Conservation (phyloP, 2,888 invertebrate species). For the Cerastoderma edule region DNA sequence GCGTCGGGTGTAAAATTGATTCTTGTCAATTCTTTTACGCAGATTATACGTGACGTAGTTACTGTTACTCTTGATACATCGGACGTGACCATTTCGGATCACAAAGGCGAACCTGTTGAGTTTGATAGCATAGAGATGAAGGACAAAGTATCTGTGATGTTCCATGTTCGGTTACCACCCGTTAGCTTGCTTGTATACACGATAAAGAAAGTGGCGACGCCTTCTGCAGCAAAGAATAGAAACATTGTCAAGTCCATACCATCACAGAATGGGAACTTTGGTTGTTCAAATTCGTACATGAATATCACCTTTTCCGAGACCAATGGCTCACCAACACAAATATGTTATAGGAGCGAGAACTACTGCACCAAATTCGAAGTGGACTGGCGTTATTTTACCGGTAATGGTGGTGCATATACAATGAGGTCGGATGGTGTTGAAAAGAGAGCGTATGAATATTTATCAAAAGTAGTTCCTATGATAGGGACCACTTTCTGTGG, state of each 20-base stretch:
- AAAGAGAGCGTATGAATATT: slow-evolving; percentile 1
- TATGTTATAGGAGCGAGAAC: slow-evolving; percentile 46
- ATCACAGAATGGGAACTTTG: neutral
- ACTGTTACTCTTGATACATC: slow-evolving; percentile 32
- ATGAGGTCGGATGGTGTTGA: slow-evolving; percentile 45
- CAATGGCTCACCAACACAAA: slow-evolving; percentile 35
- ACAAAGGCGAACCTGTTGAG: slow-evolving; percentile 28
- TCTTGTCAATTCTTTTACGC: slow-evolving; percentile 51
- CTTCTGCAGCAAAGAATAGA: neutral
- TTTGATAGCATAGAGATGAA: slow-evolving; percentile 25
- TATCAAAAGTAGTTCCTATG: slow-evolving; percentile 18
- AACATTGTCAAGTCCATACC: slow-evolving; percentile 8
- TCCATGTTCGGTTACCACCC: slow-evolving; percentile 48
- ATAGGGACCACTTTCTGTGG: slow-evolving; percentile 40
- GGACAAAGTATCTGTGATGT: slow-evolving; percentile 23
- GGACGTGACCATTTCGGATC: slow-evolving; percentile 34
- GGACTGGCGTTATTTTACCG: slow-evolving; percentile 51
- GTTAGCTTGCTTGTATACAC: slow-evolving; percentile 47
- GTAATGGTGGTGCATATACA: slow-evolving; percentile 53
- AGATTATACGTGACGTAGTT: slow-evolving; percentile 39
- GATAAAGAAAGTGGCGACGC: slow-evolving; percentile 11
- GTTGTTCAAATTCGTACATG: slow-evolving; percentile 44
- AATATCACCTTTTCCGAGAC: slow-evolving; percentile 51
- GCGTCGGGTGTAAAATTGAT: slow-evolving; percentile 35
- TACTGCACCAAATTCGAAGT: slow-evolving; percentile 40